These are phyloP conservation scores for Drosophila differens DNA, from an alignment of 2,888 invertebrate species.

Conservation along the genomic window DNA sequence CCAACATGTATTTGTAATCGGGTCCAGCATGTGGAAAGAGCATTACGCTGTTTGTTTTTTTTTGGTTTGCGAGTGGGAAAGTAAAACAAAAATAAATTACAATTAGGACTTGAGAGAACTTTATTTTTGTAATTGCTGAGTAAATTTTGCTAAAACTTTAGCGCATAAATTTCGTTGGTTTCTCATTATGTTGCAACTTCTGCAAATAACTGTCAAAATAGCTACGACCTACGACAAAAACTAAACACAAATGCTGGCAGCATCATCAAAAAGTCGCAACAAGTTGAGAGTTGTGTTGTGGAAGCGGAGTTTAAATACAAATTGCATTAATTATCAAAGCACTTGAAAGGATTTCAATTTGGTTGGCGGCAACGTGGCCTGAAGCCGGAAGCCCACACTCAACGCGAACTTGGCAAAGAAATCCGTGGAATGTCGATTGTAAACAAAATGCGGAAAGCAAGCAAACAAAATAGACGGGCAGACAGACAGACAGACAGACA, in stretches of 20 bases:
- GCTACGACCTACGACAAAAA: conserved; percentile 16
- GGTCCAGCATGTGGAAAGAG: conserved; percentile 95
- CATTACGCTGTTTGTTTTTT: conserved; percentile 88
- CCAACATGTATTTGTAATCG: conserved; percentile 95
- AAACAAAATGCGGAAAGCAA: conserved; percentile 56
- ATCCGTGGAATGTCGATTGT: conserved; percentile 60
- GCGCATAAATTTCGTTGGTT: background rate
- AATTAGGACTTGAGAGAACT: background rate
- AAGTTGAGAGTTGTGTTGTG: conserved; percentile 34
- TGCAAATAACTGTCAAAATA: background rate
- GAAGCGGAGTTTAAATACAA: conserved; percentile 50
- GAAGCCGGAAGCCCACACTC: conserved; percentile 32
- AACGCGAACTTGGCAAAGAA: conserved; percentile 43
- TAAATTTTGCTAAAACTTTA: background rate
- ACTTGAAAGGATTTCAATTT: conserved; percentile 70
- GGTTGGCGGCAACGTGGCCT: conserved; percentile 22
- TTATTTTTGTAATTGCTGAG: background rate
- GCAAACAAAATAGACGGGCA: conserved; percentile 17
- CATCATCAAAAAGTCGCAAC: conserved; percentile 32
- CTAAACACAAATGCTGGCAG: background rate
- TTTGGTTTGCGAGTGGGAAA: background rate
- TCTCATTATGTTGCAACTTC: background rate
- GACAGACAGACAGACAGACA: background rate
- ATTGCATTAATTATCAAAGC: conserved; percentile 77
- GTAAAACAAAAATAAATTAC: background rate